Evolutionary conservation across 1,140 invertebrate genomes (phyloP).

Genomic region (Manduca sexta): DNA sequence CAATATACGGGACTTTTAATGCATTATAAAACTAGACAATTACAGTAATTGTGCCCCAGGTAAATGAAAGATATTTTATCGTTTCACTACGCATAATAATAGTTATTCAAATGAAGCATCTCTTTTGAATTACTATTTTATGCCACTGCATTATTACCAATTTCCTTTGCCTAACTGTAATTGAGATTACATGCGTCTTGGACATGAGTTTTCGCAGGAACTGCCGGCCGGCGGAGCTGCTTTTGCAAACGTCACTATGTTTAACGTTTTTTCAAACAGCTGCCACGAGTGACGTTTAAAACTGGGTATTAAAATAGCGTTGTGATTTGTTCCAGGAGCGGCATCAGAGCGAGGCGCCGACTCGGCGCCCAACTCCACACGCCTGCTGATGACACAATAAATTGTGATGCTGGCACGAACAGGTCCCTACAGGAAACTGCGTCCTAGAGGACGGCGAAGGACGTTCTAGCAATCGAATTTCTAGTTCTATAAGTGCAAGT

Average conservation of each 20-base stretch:
- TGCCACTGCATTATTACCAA: not conserved
- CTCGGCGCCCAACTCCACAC: slow-evolving; percentile 47
- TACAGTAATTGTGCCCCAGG: not conserved
- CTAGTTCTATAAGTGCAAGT: slow-evolving; percentile 55
- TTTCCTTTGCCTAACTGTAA: not conserved
- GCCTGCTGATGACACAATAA: slow-evolving; percentile 64
- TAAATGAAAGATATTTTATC: slow-evolving; percentile 5
- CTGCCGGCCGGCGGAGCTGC: too few species aligned
- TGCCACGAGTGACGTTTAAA: not conserved
- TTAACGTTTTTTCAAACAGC: not conserved
- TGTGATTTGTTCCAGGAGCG: slow-evolving; percentile 46
- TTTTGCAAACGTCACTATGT: too few species aligned
- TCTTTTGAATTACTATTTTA: slow-evolving; percentile 5
- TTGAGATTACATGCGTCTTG: not conserved
- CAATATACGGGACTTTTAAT: slow-evolving; percentile 1
- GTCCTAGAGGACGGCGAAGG: slow-evolving; percentile 69
- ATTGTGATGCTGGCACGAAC: slow-evolving; percentile 67
- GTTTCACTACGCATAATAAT: slow-evolving; percentile 2
- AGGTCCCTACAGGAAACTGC: slow-evolving; percentile 62
- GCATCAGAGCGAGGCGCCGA: slow-evolving; percentile 36
- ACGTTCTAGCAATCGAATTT: slow-evolving; percentile 46
- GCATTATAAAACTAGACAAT: not conserved
- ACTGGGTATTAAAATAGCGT: not conserved
- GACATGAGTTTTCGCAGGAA: too few species aligned
- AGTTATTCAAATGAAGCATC: not conserved